Base-by-base conservation (phyloP, 2,113 vertebrate species). In the Lethenteron reissneri region DNA sequence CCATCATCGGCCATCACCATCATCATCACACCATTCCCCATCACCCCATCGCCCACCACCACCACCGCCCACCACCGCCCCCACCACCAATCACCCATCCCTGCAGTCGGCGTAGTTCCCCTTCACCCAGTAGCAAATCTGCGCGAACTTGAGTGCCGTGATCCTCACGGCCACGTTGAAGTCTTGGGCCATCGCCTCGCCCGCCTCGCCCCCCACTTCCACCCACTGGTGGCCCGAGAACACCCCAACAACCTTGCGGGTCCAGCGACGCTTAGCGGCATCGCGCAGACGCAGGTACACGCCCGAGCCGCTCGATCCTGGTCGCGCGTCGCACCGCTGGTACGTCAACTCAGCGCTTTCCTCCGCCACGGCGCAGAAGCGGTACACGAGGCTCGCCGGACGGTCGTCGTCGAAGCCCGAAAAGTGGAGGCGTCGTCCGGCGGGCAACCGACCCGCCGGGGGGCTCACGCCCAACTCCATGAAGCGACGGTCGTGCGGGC, bases 101-200 rank as follows among this genome's bases (percentile, higher is more conserved):
- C 90, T 81, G 74, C 94, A 97, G 76, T 95, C 85, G 78, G 89
- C 78, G 75, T 95, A 96, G 80, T 96, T 94, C 73, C 91, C 94
- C 81, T 90, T 95, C 78, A 97, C 95, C 94, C 94, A 97, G 74
- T 90, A 96, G 81, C 94, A 97, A 77, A 97, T 97, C 83, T 97
- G 94, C 74, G 94, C 94, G 0, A 94, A 96, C 78, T 97, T 97
- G 11, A 97, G 88, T 12, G 94, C 90, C 0, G 94, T 97, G 79
- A 97, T 87, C 72, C 91, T 86, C 75, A 97, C 94, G 0, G 94
- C 94, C 10, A 97, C 94, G 1, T 97, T 97, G 78, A 89, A 97
- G 76, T 97, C 94, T 78, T 90, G 86, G 0, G 88, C 83, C 6
- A 83, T 21, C 21, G 62, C 15, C n/a, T 68, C 62, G n/a, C 62